Base-by-base conservation (phyloP, 2,113 vertebrate species). In the Aplodontia rufa region DNA sequence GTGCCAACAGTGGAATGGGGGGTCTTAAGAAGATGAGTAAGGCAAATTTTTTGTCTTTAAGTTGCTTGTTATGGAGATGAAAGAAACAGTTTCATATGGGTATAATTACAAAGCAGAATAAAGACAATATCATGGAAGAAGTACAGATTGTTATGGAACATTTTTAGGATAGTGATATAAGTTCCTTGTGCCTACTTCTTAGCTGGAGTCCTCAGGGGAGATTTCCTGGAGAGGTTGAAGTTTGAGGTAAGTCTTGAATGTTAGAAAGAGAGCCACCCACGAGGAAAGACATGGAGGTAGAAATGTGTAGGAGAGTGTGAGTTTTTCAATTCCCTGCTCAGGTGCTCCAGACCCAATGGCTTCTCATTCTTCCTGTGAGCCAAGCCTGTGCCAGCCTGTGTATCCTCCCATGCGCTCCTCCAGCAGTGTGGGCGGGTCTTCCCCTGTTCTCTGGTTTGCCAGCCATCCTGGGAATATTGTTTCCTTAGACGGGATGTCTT, bases 321-420 rank as follows among this genome's bases (percentile, higher is more conserved):
- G 32, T 28, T 87, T 51, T 85, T 60, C 19, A 47, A 28, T 26
- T 53, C 24, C 58, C 22, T 62, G 14, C 58, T 76, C 22, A 17
- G 26, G 28, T 5, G 1, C 6, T 37, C n/a, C 24, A 49, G 68
- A 35, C 37, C 26, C 16, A 17, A 26, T 40, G 80, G 24, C 26
- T n/a, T 81, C 42, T 60, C 5, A 1, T 66, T 55, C 24, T 37
- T 91, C 24, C 7, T 40, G 32, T 28, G 51, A 87, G 45, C 35
- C 32, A 55, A 68, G 17, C 26, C 24, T 19, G 30, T 35, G 17
- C 78, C 66, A 55, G 49, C 16, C 30, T 58, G 32, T 28, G 24
- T 1, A 16, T 14, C 3, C 26, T 58, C 11, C 30, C 8, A 11
- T 0, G 0, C 60, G 51, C 11, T 40, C 11, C 19, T 89, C 5